Evolutionary conservation across 1,140 invertebrate species (phyloP).

Genomic region (Thereuonema tuberculata): DNA sequence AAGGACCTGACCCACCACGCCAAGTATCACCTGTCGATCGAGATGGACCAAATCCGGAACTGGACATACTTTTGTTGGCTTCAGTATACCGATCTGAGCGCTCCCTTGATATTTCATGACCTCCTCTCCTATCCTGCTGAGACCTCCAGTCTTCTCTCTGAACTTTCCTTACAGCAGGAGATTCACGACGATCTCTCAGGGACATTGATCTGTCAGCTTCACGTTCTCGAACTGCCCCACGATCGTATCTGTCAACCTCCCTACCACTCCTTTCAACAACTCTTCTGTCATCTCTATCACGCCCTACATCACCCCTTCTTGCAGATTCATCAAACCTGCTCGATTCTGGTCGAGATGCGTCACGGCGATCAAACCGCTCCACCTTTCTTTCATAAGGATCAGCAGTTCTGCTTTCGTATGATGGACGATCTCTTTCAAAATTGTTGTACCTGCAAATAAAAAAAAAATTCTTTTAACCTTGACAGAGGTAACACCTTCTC

Average conservation of each 20-base stretch:
- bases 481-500: too few species aligned
- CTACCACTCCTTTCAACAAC: not conserved
- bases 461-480: too few species aligned
- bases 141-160: slow-evolving; percentile 1
- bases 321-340: not conserved
- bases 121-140: not conserved
- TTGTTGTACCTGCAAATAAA: not conserved
- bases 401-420: not conserved
- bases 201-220: not conserved
- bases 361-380: not conserved
- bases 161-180: not conserved
- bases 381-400: not conserved
- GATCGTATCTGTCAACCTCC: not conserved
- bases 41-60: not conserved
- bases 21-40: slow-evolving; percentile 4
- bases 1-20: slow-evolving; percentile 4
- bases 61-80: not conserved
- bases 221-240: not conserved
- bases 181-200: not conserved
- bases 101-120: slow-evolving; percentile 1
- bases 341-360: not conserved
- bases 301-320: not conserved
- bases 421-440: not conserved
- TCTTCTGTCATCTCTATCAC: not conserved
- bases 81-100: slow-evolving; percentile 1